Evolutionary conservation across 2,888 invertebrate species (phyloP).

Genomic region (Leptopterna dolabrata): DNA sequence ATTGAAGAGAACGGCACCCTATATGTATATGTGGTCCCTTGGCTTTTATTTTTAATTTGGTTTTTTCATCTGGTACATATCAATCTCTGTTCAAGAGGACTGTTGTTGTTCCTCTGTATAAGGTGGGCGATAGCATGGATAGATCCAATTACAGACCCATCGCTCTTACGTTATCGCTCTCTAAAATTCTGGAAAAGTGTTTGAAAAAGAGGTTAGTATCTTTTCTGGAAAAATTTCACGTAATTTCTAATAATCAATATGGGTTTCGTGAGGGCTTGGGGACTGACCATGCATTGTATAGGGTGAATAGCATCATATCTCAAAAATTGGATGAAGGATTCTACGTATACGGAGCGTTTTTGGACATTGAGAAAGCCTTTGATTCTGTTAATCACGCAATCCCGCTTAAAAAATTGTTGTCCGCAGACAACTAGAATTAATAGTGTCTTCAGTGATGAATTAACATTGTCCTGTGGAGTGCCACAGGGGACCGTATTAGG

Average conservation of each 20-base stretch:
- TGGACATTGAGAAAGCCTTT: background rate
- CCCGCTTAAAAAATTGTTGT: constrained; percentile 15
- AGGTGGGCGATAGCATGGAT: background rate
- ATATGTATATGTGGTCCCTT: constrained; percentile 1
- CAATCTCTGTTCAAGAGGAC: constrained; percentile 12
- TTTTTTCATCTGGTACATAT: background rate
- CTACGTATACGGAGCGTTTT: background rate
- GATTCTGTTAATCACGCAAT: constrained; percentile 22
- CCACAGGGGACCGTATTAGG: no score
- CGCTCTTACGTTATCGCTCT: background rate
- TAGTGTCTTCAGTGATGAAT: background rate
- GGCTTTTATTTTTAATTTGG: constrained; percentile 21
- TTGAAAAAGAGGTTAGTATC: constrained; percentile 9
- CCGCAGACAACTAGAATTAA: background rate
- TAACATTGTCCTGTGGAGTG: no score
- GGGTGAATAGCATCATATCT: background rate
- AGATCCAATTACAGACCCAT: constrained; percentile 17
- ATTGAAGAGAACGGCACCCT: constrained; percentile 25
- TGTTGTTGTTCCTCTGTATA: constrained; percentile 12
- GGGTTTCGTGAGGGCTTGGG: no score
- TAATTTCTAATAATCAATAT: constrained; percentile 5
- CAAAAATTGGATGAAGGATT: constrained; percentile 1
- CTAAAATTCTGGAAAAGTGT: constrained; percentile 24
- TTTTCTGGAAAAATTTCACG: background rate
- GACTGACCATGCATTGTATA: no score